phyloP scores from a whole-genome alignment of 2,888 invertebrate species.

The Drosophila mettleri region DNA sequence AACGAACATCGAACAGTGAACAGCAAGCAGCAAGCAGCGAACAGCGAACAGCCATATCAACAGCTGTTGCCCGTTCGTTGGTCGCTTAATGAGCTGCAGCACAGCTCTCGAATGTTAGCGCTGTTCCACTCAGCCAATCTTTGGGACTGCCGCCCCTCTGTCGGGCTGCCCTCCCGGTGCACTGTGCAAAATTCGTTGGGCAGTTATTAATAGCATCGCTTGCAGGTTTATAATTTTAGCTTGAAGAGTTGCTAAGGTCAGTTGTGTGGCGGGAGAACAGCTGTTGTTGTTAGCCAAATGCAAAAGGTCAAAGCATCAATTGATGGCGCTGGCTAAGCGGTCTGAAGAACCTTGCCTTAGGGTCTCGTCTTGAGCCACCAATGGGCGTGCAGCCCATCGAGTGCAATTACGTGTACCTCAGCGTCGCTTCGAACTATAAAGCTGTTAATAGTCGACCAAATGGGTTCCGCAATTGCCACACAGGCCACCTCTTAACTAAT shows the following conservation, averaged over 20 bases:
- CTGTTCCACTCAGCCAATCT: conserved; percentile 22
- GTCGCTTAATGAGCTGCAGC: conserved; percentile 73
- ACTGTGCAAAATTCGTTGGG: conserved; percentile 61
- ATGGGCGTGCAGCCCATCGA: conserved; percentile 48
- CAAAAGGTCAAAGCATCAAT: conserved; percentile 68
- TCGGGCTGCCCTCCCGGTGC: conserved; percentile 18
- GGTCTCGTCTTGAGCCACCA: conserved; percentile 53
- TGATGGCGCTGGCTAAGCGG: conserved; percentile 46
- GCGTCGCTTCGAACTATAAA: conserved; percentile 14
- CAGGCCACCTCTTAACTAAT: conserved; percentile 23
- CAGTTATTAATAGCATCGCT: conserved; percentile 63
- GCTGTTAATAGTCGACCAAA: conserved; percentile 31
- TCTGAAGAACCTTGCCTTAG: conserved; percentile 71
- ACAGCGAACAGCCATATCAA: conserved; percentile 9
- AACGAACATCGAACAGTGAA: neutral
- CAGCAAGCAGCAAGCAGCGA: neutral
- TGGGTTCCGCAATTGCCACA: conserved; percentile 52
- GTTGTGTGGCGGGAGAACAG: conserved; percentile 60
- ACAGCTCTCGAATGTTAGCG: conserved; percentile 49
- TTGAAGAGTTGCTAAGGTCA: conserved; percentile 65
- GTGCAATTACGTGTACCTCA: conserved; percentile 32
- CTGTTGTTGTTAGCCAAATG: conserved; percentile 45
- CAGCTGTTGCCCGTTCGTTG: conserved; percentile 61
- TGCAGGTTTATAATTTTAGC: conserved; percentile 46
- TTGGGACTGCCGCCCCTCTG: neutral